Conservation (phyloP, 2,888 invertebrate species). For the Holacanthella duospinosa region DNA sequence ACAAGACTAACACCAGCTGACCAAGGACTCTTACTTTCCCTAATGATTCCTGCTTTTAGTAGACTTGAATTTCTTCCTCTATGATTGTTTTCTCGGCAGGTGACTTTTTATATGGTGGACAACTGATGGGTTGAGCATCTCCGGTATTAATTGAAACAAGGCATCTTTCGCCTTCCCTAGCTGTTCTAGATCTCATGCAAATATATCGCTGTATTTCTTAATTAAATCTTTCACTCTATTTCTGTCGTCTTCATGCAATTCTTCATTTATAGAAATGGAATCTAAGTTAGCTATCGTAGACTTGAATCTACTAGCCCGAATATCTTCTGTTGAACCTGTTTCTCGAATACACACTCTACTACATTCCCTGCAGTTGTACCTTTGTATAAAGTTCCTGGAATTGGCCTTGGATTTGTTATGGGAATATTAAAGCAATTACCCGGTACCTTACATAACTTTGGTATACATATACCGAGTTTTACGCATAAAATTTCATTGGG, state of each 20-base stretch:
- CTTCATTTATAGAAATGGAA: neutral
- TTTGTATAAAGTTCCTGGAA: neutral
- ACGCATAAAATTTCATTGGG: neutral
- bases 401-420: neutral
- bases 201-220: neutral
- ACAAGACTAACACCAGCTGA: slow-evolving; percentile 5
- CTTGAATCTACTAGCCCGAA: neutral
- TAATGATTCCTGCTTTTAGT: neutral
- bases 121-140: slow-evolving; percentile 4
- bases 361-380: neutral
- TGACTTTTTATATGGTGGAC: slow-evolving; percentile 6
- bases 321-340: neutral
- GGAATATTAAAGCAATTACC: neutral
- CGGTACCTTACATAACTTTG: neutral
- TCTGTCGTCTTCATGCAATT: neutral
- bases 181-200: neutral
- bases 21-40: neutral
- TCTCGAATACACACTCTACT: neutral
- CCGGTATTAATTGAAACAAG: slow-evolving; percentile 3
- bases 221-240: neutral
- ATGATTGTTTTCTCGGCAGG: slow-evolving; percentile 1
- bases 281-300: neutral
- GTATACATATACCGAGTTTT: neutral
- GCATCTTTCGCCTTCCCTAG: neutral
- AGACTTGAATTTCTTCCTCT: neutral